Evolutionary conservation across 2,888 invertebrate genomes (phyloP), one percentile per base, ranked within the genome.

Genomic region (Mimumesa dahlbomi): DNA sequence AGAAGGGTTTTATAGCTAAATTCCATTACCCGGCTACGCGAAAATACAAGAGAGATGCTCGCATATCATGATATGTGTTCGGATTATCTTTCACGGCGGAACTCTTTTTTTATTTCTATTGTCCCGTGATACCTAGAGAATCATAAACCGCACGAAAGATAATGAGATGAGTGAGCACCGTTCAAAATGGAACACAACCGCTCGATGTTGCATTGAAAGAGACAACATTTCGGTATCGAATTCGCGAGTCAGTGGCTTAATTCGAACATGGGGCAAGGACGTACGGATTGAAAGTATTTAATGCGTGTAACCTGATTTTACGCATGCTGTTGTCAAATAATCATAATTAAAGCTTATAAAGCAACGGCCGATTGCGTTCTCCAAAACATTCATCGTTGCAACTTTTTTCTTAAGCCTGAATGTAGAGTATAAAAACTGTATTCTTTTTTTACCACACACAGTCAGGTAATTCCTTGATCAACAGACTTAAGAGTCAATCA

Each of bases 231-330:
- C 45, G 21, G 29, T 25, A 59, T 18, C 19, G 29, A 48, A 40
- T 14, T 34, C 13, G 57, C 43, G 18, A 52, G 49, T 34, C 31
- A 49, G 34, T 52, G 19, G 22, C 19, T 11, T 9, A 14, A 4
- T 29, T 45, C 49, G 58, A 36, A 25, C 31, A 16, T 49, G 50
- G 21, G 57, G 25, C 54, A 58, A 58, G 58, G 45, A 58, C 53
- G 43, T 50, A 45, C 25, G 42, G n/a, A 29, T 43, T 19, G 38
- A 42, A 62, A 54, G 49, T 53, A 48, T 69, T 63, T 16, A 58
- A 70, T 54, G 54, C 54, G 64, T 59, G 58, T 70, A 59, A 69
- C 71, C 72, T 25, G 46, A 70, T 59, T 70, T 59, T 72, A 70
- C 59, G 58, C 49, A 70, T 11, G 49, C 42, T 9, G 52, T 71